Percentiles rank a stretch among this genome's conserved stretches.
Evolutionary conservation across 2,888 invertebrate species (phyloP).

Genomic region (Myathropa florea): DNA sequence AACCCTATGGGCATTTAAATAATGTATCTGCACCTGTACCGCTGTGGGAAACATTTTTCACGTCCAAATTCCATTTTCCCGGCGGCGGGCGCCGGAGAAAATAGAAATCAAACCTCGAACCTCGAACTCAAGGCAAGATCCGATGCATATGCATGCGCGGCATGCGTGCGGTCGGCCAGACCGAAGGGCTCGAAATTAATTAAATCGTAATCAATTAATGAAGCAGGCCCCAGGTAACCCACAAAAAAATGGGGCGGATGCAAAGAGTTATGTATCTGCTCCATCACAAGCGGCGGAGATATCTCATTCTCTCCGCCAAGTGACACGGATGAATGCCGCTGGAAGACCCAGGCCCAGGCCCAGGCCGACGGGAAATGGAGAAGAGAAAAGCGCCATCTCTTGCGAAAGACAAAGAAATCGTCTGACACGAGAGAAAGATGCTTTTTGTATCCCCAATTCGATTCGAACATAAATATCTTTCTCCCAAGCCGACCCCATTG

Average conservation of each 20-base stretch:
- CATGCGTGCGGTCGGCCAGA: conserved; percentile 61
- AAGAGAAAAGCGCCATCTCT: conserved; percentile 47
- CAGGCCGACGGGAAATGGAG: background rate
- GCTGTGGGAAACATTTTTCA: conserved; percentile 41
- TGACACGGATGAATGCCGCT: conserved; percentile 61
- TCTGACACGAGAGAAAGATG: conserved; percentile 16
- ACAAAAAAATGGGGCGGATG: background rate
- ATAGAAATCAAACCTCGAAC: conserved; percentile 34
- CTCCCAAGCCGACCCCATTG: conserved; percentile 49
- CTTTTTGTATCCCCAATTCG: conserved; percentile 41
- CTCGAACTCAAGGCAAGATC: conserved; percentile 12
- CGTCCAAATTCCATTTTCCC: conserved; percentile 4
- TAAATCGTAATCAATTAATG: conserved; percentile 67
- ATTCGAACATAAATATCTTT: conserved; percentile 51
- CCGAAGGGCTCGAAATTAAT: conserved; percentile 51
- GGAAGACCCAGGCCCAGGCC: background rate
- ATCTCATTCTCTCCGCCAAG: conserved; percentile 20
- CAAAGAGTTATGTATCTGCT: background rate
- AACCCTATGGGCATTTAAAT: conserved; percentile 60
- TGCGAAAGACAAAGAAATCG: conserved; percentile 40
- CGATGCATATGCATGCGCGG: background rate
- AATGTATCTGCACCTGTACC: conserved; percentile 59
- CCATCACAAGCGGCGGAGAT: background rate
- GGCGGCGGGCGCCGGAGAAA: conserved; percentile 28
- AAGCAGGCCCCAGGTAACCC: conserved; percentile 39